Evolutionary conservation across 2,888 invertebrate species (phyloP).

Genomic region (Drosophila atripex): DNA sequence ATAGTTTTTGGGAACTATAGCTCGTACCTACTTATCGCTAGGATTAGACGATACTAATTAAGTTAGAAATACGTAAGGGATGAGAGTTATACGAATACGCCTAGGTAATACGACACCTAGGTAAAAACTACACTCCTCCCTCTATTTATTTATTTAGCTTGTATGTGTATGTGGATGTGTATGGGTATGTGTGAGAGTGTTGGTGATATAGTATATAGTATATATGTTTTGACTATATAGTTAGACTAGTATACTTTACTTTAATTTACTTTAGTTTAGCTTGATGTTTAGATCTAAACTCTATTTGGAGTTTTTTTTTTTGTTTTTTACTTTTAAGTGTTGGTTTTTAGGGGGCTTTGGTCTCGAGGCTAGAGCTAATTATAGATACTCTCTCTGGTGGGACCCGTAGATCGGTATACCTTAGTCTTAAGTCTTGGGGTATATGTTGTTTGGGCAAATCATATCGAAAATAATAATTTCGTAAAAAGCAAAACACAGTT

Average conservation of each 20-base stretch:
- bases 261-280: constrained; percentile 44
- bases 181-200: not conserved
- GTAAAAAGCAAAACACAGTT: constrained; percentile 45
- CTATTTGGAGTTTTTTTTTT: constrained; percentile 28
- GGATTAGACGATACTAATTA: constrained; percentile 41
- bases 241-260: constrained; percentile 41
- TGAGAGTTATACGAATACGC: constrained; percentile 36
- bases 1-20: constrained; percentile 8
- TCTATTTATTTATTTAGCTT: constrained; percentile 25
- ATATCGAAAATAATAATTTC: constrained; percentile 39
- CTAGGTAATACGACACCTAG: constrained; percentile 36
- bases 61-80: constrained; percentile 40
- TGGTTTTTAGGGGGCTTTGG: constrained; percentile 13
- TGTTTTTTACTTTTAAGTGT: constrained; percentile 8
- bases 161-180: constrained; percentile 4
- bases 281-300: constrained; percentile 32
- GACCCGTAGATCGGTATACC: constrained; percentile 11
- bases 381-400: constrained; percentile 13
- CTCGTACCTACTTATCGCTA: constrained; percentile 41
- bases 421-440: constrained; percentile 30
- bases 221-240: constrained; percentile 26
- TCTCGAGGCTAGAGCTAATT: constrained; percentile 10
- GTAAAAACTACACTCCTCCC: constrained; percentile 30
- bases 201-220: not conserved
- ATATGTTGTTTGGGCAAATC: constrained; percentile 28